phyloP scores from a whole-genome alignment of 2,888 invertebrate genomes.

The Chrysodeixis includens region DNA sequence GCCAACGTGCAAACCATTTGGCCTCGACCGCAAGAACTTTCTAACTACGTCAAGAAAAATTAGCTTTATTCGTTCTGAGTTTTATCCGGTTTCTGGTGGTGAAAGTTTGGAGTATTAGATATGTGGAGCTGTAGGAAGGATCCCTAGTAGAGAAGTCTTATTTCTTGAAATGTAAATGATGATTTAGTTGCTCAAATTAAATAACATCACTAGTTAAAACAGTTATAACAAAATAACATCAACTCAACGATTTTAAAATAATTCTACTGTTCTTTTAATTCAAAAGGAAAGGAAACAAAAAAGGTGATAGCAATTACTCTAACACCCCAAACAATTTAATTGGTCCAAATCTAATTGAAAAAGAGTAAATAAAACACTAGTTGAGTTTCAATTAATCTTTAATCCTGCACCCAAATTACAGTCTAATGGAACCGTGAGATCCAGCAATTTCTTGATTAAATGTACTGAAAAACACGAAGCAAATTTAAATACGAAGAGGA shows the following conservation, averaged over 20 bases:
- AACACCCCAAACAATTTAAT: background rate
- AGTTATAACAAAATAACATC: too few relatives aligned
- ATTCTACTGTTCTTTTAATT: background rate
- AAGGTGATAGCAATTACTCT: background rate
- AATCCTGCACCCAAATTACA: constrained; percentile 28
- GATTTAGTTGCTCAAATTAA: too few relatives aligned
- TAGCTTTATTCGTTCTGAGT: constrained; percentile 1
- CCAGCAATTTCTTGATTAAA: constrained; percentile 54
- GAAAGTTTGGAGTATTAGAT: background rate
- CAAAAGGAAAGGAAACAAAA: background rate
- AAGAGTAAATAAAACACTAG: constrained; percentile 16
- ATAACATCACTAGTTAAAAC: too few relatives aligned
- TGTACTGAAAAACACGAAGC: constrained; percentile 49
- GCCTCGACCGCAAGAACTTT: background rate
- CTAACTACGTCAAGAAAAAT: constrained; percentile 6
- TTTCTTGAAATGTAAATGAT: too few relatives aligned
- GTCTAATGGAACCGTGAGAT: constrained; percentile 37
- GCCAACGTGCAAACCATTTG: background rate
- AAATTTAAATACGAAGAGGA: constrained; percentile 47
- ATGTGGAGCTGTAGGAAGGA: background rate
- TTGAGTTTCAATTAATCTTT: constrained; percentile 21
- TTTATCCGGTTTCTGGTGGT: background rate
- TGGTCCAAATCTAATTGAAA: background rate
- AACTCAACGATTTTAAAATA: too few relatives aligned
- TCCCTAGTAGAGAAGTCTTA: too few relatives aligned